A percentile compares a stretch with the other conserved stretches of the same genome.
Evolutionary conservation across 2,113 vertebrate species (phyloP).

Genomic region (Uria lomvia): DNA sequence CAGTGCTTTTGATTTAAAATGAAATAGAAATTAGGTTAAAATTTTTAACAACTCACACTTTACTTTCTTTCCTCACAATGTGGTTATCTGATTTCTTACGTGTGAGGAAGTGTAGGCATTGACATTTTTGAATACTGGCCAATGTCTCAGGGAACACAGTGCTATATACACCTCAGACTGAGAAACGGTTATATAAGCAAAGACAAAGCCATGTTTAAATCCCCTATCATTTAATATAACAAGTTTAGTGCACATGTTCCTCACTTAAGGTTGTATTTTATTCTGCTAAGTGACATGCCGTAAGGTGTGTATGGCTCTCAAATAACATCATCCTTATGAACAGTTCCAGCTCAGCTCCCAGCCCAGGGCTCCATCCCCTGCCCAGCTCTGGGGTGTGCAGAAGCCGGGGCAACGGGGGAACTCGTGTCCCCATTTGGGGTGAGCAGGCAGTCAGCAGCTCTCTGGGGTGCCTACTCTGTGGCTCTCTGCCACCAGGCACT

Average conservation of each 20-base stretch:
- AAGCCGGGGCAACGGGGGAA: neutral
- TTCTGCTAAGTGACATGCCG: neutral
- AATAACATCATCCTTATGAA: neutral
- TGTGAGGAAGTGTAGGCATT: neutral
- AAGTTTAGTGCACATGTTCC: neutral
- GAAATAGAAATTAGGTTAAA: neutral
- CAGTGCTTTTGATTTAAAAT: neutral
- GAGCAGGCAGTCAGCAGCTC: neutral
- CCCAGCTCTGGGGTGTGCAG: neutral
- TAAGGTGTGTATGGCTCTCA: neutral
- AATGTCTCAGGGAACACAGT: neutral
- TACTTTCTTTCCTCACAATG: neutral
- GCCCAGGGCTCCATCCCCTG: neutral
- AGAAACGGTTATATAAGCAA: neutral
- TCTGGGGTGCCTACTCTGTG: neutral
- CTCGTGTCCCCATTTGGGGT: neutral
- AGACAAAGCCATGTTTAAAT: constrained; percentile 10
- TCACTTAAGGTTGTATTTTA: neutral
- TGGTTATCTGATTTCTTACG: neutral
- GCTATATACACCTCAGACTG: neutral
- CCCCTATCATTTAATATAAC: neutral
- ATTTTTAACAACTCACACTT: neutral
- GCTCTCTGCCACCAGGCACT: neutral
- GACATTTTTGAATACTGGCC: neutral
- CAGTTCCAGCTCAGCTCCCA: neutral